These are phyloP conservation scores for Bursaphelenchus okinawaensis DNA, from an alignment of 2,888 invertebrate species.

Conservation along the genomic window DNA sequence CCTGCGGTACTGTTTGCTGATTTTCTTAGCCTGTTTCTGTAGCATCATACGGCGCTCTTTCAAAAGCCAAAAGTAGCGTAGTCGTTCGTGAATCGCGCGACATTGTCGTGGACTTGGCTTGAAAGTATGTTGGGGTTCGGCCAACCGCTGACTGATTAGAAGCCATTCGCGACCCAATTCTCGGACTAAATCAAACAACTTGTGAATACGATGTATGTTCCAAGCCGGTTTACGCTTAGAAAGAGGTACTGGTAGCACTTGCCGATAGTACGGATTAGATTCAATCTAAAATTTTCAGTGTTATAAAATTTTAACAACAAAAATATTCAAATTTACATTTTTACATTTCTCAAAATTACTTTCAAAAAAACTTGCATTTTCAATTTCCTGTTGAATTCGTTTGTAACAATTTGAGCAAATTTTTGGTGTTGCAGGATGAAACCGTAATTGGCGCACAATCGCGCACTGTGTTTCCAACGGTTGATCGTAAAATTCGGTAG, in stretches of 20 bases:
- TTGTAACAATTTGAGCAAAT: slow-evolving; percentile 14
- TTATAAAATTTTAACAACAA: background rate
- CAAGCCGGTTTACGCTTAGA: background rate
- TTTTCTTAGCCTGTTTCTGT: background rate
- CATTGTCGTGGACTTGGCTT: slow-evolving; percentile 9
- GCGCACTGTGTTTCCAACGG: slow-evolving; percentile 7
- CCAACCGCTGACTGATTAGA: background rate
- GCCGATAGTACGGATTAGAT: background rate
- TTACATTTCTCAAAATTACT: background rate
- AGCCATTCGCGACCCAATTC: slow-evolving; percentile 2
- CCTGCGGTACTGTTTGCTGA: background rate
- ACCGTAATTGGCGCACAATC: slow-evolving; percentile 2
- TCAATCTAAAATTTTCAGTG: background rate
- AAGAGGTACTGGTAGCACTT: background rate
- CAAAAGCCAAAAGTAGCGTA: slow-evolving; percentile 2
- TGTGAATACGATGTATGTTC: background rate
- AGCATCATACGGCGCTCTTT: background rate
- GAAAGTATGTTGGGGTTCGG: background rate
- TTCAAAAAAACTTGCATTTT: background rate
- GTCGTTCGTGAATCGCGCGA: background rate
- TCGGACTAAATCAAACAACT: background rate
- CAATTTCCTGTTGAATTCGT: slow-evolving; percentile 1
- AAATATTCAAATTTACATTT: background rate
- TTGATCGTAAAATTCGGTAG: slow-evolving; percentile 6
- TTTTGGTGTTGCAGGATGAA: slow-evolving; percentile 11